A percentile compares a stretch with the other conserved stretches of the same genome.
Conservation (phyloP, 2,888 invertebrate species). For the Aphelenchoides bicaudatus region DNA sequence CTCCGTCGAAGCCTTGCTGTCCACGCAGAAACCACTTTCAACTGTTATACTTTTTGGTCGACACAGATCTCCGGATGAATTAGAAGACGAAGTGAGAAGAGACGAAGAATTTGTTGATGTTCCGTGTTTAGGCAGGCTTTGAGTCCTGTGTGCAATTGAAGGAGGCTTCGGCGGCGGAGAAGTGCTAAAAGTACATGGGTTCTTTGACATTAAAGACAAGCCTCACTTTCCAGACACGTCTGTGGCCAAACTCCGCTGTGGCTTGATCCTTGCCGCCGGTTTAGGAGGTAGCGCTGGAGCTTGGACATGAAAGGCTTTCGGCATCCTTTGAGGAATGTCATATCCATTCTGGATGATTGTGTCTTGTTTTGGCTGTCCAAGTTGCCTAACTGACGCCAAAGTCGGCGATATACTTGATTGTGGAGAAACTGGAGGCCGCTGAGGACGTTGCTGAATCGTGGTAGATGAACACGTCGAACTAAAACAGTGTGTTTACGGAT, state of each 20-base stretch:
- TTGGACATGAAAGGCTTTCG: constrained; percentile 8
- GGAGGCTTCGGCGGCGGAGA: background rate
- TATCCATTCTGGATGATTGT: constrained; percentile 5
- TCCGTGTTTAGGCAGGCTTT: constrained; percentile 14
- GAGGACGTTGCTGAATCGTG: constrained; percentile 6
- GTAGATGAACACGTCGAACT: too few species aligned
- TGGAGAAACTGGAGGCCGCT: constrained; percentile 27
- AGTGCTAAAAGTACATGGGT: too few species aligned
- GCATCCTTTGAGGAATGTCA: constrained; percentile 5
- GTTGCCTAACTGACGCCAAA: background rate
- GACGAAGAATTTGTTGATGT: background rate
- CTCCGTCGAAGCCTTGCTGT: background rate
- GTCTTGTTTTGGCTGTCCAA: background rate
- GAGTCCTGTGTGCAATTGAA: background rate
- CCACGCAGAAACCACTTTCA: background rate
- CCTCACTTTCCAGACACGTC: constrained; percentile 6
- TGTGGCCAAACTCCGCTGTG: background rate
- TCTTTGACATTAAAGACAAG: too few species aligned
- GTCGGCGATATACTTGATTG: constrained; percentile 3
- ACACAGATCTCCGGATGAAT: too few species aligned
- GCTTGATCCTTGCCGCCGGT: constrained; percentile 27
- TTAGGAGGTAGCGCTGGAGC: constrained; percentile 39
- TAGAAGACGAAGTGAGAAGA: background rate
- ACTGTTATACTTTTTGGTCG: too few species aligned
- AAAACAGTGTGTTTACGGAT: too few species aligned